Evolutionary conservation across 2,888 invertebrate species (phyloP), one percentile per base, ranked within the genome.

Genomic region (Loripinus fragilis): DNA sequence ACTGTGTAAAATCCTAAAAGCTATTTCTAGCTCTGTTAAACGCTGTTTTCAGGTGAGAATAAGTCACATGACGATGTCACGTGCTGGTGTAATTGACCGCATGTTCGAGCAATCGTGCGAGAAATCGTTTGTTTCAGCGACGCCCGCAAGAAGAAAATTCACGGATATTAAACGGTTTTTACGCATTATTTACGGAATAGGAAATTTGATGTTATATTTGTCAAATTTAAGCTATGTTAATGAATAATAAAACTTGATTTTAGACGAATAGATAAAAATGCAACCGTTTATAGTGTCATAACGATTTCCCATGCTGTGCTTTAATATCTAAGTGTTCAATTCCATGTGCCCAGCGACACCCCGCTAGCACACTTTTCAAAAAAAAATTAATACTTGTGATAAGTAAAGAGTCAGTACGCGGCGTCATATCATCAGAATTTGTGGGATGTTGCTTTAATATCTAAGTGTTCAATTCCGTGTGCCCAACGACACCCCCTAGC

Each of bases 11-110:
- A 33, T 28, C 28, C 60, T 33, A 12, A 20, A 30, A 33, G 60
- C 60, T 60, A 60, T 33, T 60, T 52, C 15, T 60, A 33, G 17
- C 17, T 20, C 2, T 28, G 60, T 60, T 60, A 60, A 25, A 60
- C 33, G 60, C 60, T 33, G 60, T 33, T 60, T 28, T 33, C 60
- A 60, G 33, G 60, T 60, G 60, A 60, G 60, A 33, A 60, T n/a
- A 17, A 5, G n/a, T 33, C 60, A 60, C 60, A 28, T 60, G 60
- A 60, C 60, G 1, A 23, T 52, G 60, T 17, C 60, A 60, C 60
- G 60, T 60, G 60, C 17, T 33, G 33, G 20, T 12, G 33, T 60
- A 60, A 60, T 60, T 60, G 60, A 60, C 20, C 33, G 15, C 33
- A 60, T 33, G 33, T 60, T 30, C 10, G 33, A 60, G 33, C 30